These are phyloP conservation scores for Myiozetetes cayanensis DNA, from an alignment of 2,113 vertebrate genomes.

Conservation along the genomic window DNA sequence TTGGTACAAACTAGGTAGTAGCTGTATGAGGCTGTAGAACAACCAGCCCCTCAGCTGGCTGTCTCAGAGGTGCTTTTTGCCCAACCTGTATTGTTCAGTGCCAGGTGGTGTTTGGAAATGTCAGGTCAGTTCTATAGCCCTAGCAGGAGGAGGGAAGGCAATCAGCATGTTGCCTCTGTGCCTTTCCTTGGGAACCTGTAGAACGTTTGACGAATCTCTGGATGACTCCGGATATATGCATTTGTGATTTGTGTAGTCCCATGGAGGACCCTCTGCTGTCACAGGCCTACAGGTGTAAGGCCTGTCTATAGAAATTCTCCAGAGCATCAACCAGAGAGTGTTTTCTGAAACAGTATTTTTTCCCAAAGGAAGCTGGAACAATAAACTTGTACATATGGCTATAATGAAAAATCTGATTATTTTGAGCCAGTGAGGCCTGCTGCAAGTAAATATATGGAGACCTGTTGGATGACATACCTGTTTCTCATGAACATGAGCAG, in stretches of 20 bases:
- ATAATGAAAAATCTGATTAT: background rate
- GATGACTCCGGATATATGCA: background rate
- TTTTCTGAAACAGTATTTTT: background rate
- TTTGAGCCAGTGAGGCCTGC: background rate
- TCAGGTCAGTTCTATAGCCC: background rate
- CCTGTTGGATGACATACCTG: background rate
- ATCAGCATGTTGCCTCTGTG: background rate
- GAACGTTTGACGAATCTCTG: background rate
- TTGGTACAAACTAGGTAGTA: background rate
- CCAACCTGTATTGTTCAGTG: background rate
- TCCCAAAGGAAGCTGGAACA: background rate
- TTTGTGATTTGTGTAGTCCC: background rate
- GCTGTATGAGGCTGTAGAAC: background rate
- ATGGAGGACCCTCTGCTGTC: background rate
- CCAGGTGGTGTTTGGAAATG: background rate
- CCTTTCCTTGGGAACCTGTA: background rate
- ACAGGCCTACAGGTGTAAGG: background rate
- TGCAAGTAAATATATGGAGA: background rate
- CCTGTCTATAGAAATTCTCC: background rate
- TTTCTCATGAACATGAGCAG: too few relatives aligned
- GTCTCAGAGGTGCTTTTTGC: background rate
- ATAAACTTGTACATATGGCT: background rate
- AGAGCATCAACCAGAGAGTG: background rate
- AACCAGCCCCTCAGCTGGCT: background rate
- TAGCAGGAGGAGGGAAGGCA: background rate